Conservation (phyloP, 2,113 vertebrate species). For the Spermophilus dauricus region DNA sequence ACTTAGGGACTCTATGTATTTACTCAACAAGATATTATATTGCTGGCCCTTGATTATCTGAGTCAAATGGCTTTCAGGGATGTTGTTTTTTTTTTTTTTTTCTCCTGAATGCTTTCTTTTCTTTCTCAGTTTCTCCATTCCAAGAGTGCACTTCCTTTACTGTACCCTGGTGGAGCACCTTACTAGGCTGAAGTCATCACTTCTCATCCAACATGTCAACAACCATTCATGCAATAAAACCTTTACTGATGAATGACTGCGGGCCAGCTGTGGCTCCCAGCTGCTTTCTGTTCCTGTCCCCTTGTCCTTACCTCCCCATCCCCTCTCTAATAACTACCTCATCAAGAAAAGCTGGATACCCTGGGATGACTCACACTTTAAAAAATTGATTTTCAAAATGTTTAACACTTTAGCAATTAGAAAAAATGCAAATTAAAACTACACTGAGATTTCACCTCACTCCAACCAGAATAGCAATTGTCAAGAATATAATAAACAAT, state of each 20-base stretch:
- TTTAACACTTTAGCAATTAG: no score
- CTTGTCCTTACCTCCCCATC: rapidly evolving
- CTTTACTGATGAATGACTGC: no score
- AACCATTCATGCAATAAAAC: background rate
- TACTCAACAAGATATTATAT: background rate
- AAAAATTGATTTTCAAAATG: background rate
- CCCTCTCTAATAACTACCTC: background rate
- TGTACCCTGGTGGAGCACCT: rapidly evolving
- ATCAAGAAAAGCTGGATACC: background rate
- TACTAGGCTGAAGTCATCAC: no score
- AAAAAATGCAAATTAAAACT: no score
- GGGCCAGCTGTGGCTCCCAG: background rate
- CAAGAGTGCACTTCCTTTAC: background rate
- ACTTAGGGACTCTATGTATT: background rate
- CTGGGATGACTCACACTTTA: background rate
- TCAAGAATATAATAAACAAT: no score
- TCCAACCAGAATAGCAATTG: no score
- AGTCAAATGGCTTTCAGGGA: background rate
- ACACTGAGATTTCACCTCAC: no score
- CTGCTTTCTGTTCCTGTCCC: background rate
- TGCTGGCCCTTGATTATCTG: background rate
- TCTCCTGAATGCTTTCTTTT: background rate
- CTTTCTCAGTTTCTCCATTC: background rate
- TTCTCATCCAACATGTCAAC: background rate
- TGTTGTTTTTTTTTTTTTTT: background rate